These are phyloP conservation scores for Hippopotamyrus pictus DNA, from an alignment of 2,797 vertebrate genomes.

Conservation along the genomic window DNA sequence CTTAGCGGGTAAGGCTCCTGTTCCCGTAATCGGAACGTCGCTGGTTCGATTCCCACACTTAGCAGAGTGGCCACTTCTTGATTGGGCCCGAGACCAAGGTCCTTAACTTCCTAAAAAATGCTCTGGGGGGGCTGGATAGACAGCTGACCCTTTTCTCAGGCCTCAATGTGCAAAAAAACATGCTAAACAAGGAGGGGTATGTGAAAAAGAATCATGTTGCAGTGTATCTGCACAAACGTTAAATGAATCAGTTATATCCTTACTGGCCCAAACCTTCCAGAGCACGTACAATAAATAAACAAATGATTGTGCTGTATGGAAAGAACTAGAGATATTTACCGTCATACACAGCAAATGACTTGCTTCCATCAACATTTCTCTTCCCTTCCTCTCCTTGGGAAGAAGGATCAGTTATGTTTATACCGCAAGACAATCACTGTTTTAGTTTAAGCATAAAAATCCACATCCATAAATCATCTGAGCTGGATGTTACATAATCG, in stretches of 20 bases:
- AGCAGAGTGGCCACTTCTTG: background rate
- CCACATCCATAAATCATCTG: background rate
- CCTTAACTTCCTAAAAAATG: background rate
- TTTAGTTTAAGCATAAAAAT: background rate
- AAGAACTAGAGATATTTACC: slow-evolving; percentile 53
- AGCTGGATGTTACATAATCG: background rate
- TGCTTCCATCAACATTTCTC: slow-evolving; percentile 59
- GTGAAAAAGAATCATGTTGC: background rate
- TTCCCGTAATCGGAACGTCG: background rate
- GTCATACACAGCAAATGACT: slow-evolving; percentile 71
- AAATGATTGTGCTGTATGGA: background rate
- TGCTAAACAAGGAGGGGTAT: background rate
- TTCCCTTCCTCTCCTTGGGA: slow-evolving; percentile 72
- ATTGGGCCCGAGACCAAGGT: background rate
- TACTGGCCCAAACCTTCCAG: background rate
- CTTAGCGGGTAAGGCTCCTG: background rate
- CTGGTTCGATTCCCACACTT: background rate
- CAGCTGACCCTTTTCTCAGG: background rate
- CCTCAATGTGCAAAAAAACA: background rate
- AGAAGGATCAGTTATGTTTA: slow-evolving; percentile 10
- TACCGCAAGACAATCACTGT: background rate
- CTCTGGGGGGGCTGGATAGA: background rate
- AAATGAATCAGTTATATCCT: background rate
- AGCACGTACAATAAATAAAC: background rate
- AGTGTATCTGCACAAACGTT: background rate